Evolutionary conservation across 2,113 vertebrate species (phyloP).

Genomic region (Pygathrix nemaeus): DNA sequence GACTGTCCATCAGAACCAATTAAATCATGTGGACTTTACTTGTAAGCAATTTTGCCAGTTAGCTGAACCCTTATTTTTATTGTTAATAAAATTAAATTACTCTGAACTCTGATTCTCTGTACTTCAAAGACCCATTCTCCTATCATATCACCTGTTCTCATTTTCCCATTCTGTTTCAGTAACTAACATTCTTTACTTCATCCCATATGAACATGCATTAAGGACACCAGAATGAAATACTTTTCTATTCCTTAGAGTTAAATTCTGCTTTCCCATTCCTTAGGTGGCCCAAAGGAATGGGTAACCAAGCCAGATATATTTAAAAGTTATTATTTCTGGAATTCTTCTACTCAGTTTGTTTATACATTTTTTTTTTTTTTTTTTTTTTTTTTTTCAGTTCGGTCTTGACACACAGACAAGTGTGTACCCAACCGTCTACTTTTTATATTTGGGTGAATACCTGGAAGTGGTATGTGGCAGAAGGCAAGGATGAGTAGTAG

Average conservation of each 20-base stretch:
- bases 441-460: slow-evolving; percentile 66
- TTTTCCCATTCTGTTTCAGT: slow-evolving; percentile 24
- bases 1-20: background rate
- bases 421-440: slow-evolving; percentile 69
- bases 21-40: background rate
- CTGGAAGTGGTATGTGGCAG: slow-evolving; percentile 48
- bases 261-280: slow-evolving; percentile 38
- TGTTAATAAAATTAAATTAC: slow-evolving; percentile 40
- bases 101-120: slow-evolving; percentile 29
- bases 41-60: slow-evolving; percentile 28
- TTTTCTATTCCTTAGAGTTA: slow-evolving; percentile 33
- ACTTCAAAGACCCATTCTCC: slow-evolving; percentile 47
- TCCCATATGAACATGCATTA: slow-evolving; percentile 41
- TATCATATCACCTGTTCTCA: slow-evolving; percentile 24
- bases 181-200: slow-evolving; percentile 35
- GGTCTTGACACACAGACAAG: slow-evolving; percentile 54
- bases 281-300: slow-evolving; percentile 45
- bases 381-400: slow-evolving; percentile 44
- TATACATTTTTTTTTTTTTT: slow-evolving; percentile 44
- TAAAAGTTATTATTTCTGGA: slow-evolving; percentile 73
- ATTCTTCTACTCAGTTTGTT: slow-evolving; percentile 65
- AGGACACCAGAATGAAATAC: slow-evolving; percentile 19
- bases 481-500: background rate
- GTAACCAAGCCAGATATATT: slow-evolving; percentile 63
- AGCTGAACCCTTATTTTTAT: slow-evolving; percentile 54